Percentiles rank a stretch among this genome's conserved stretches.
Conservation (phyloP, 2,888 invertebrate species). For the Sarcophaga rosellei region DNA sequence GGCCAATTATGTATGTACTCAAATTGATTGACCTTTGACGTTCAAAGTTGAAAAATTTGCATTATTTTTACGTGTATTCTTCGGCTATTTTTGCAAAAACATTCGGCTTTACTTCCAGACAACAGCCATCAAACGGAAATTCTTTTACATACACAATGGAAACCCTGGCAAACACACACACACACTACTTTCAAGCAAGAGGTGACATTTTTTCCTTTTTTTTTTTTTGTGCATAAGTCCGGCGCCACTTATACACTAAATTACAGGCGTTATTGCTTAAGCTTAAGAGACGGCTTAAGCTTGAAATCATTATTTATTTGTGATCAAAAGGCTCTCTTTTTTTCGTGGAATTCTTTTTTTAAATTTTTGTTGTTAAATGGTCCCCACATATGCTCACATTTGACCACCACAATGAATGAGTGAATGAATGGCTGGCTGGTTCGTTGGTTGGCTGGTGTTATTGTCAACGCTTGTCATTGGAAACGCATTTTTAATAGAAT, state of each 20-base stretch:
- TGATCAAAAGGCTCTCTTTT: not conserved
- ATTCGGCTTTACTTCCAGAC: not conserved
- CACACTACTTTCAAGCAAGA: not conserved
- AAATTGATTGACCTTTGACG: too few species aligned
- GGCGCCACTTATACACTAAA: not conserved
- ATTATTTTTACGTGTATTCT: too few species aligned
- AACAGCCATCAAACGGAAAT: too few species aligned
- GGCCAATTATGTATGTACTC: too few species aligned
- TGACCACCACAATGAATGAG: not conserved
- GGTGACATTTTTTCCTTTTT: not conserved
- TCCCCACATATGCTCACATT: too few species aligned
- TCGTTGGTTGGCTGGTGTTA: not conserved
- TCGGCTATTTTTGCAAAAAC: too few species aligned
- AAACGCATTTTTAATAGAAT: conserved; percentile 1
- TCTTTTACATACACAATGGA: not conserved
- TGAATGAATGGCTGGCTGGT: not conserved
- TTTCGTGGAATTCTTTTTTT: not conserved
- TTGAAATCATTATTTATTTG: conserved; percentile 1
- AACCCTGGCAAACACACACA: not conserved
- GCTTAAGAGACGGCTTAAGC: not conserved
- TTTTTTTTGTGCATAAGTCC: not conserved
- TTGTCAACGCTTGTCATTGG: conserved; percentile 14
- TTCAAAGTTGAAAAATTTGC: too few species aligned
- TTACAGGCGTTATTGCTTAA: not conserved
- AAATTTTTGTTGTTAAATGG: not conserved